phyloP scores from a whole-genome alignment of 2,113 vertebrate species.

The Tachuris rubrigastra region DNA sequence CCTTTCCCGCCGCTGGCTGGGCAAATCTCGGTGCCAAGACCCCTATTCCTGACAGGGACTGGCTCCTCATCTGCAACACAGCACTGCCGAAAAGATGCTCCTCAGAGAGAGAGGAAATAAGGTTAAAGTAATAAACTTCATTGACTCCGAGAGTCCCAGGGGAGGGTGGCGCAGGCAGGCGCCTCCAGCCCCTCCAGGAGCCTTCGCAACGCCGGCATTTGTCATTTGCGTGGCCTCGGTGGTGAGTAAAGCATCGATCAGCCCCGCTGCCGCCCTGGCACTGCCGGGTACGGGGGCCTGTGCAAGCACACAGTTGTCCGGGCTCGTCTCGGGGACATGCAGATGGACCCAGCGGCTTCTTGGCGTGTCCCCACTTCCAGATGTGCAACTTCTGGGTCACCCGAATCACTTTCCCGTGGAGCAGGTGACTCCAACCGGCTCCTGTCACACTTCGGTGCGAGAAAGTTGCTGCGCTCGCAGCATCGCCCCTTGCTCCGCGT shows the following conservation, averaged over 20 bases:
- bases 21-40: neutral
- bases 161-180: neutral
- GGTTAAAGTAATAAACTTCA: constrained; percentile 23
- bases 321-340: neutral
- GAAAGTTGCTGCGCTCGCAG: neutral
- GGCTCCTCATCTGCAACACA: neutral
- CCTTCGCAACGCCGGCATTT: neutral
- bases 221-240: neutral
- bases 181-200: neutral
- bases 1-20: neutral
- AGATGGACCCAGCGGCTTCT: neutral
- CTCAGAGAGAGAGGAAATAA: constrained; percentile 15
- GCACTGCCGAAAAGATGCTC: neutral
- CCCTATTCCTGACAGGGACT: neutral
- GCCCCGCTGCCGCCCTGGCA: neutral
- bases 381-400: neutral
- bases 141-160: neutral
- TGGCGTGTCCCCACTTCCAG: neutral
- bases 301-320: accelerated
- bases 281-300: neutral
- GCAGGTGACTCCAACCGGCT: neutral
- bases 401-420: accelerated
- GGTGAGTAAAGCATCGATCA: neutral
- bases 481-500: accelerated
- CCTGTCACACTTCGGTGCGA: accelerated